Evolutionary conservation across 2,888 invertebrate species (phyloP), one percentile per base, ranked within the genome.

Genomic region (Harpalus rubripes): DNA sequence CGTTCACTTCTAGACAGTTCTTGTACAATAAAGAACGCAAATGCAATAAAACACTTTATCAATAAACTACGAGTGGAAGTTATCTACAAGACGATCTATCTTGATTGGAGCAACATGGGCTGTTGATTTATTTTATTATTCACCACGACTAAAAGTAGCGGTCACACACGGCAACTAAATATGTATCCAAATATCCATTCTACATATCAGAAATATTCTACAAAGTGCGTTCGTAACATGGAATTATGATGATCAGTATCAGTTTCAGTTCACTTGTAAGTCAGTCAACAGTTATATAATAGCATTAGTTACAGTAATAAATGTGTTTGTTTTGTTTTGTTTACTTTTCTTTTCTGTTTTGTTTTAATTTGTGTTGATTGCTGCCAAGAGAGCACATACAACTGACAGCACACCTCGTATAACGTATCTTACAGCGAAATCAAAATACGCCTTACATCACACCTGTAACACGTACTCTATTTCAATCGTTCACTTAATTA

Each of bases 101-200:
- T 81, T 68, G 81, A 78, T 61, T 78, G 84, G 76, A 84, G 78
- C 65, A 76, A 78, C 84, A 76, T 84, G 76, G 65, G 44, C 84
- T 84, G 65, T 84, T 84, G 59, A 78, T 83, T 61, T 76, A 76
- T 83, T 83, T 61, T 76, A 76, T 83, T 84, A 84, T 78, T 78
- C 76, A 78, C 84, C 84, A 84, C 84, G 76, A 78, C 78, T 84
- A 84, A 78, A 76, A 84, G 84, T 84, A 84, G 84, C 65, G 78
- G 63, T 84, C 83, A 83, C 85, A 85, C 85, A 85, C 85, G 85
- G 79, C 80, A 85, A 85, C 85, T 85, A 80, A 85, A 85, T 85
- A 85, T 85, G 85, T 85, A 85, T 85, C 80, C 85, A 85, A 85
- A 85, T 80, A 85, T 85, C 85, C 85, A 85, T 65, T 80, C 85